A percentile compares a stretch with the other conserved stretches of the same genome.
phyloP scores from a whole-genome alignment of 2,113 vertebrate species.

The Gasterosteus aculeatus region DNA sequence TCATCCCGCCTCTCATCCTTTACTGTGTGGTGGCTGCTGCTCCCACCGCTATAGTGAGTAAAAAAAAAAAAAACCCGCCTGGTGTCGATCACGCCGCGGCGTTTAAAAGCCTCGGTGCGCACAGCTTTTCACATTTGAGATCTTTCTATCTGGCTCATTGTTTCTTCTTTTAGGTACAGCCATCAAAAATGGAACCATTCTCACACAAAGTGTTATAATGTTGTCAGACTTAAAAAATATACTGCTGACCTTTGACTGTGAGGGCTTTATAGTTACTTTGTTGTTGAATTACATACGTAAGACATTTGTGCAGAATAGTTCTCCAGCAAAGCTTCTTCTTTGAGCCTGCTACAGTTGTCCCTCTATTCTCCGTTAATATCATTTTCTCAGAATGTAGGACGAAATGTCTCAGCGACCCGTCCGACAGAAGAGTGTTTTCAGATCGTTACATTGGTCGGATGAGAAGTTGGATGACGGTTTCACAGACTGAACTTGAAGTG shows the following conservation, averaged over 20 bases:
- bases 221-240: neutral
- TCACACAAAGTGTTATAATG: neutral
- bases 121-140: neutral
- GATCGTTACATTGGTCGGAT: neutral
- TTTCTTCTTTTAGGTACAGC: neutral
- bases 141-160: neutral
- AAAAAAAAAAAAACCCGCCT: neutral
- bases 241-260: neutral
- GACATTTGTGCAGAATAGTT: neutral
- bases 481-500: neutral
- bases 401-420: neutral
- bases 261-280: no score
- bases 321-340: neutral
- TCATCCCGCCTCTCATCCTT: slow-evolving; percentile 93
- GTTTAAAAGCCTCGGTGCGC: neutral
- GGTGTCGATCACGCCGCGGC: neutral
- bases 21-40: slow-evolving; percentile 94
- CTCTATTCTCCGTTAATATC: neutral
- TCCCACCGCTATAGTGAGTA: slow-evolving; percentile 94
- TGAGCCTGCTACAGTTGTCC: neutral
- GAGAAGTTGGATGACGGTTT: neutral
- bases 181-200: neutral
- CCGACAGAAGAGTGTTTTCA: neutral
- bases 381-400: neutral
- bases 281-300: neutral